Evolutionary conservation across 2,888 invertebrate genomes (phyloP), one percentile per base, ranked within the genome.

Genomic region (Coenonympha glycerion): DNA sequence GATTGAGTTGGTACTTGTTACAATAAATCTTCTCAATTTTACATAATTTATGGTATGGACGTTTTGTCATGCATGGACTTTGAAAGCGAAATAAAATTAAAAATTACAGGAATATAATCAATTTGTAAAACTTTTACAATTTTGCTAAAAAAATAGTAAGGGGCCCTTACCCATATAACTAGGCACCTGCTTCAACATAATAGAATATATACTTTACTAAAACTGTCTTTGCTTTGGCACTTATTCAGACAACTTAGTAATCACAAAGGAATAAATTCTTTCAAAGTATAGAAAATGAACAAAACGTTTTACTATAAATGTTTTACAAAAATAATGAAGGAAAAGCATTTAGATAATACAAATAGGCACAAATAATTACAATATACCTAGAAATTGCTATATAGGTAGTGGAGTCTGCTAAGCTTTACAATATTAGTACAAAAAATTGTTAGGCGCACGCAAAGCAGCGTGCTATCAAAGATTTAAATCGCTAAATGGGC

Each of bases 101-200:
- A 33, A 37, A 8, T 9, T 16, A 46, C 28, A 21, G 6, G 37
- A 16, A 40, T 16, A 3, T 26, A 9, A 8, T 3, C 8, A 26
- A 9, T 26, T 26, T 3, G 8, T 9, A 9, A 6, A 9, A 26
- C 6, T 9, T 3, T 26, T 26, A 26, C 24, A 11, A 13, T 41
- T 30, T 19, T 6, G 45, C 45, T 9, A 44, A 49, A 41, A 13
- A 24, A 31, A 36, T 22, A 49, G 8, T 49, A 49, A 16, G 36
- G 33, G 49, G 53, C 53, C 53, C 53, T 53, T 53, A 53, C 53
- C 53, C 49, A 42, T 11, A 40, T 31, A 26, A 31, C 9, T 49
- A 53, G 46, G 53, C 53, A 36, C 41, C 24, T 41, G 41, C 13
- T 28, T 41, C 18, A 13, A 19, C 19, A 36, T 36, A 36, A 39